Percentiles rank a stretch among this genome's conserved stretches.
These are phyloP conservation scores for Chaetodon trifascialis DNA, from an alignment of 2,113 vertebrate species.

Conservation along the genomic window DNA sequence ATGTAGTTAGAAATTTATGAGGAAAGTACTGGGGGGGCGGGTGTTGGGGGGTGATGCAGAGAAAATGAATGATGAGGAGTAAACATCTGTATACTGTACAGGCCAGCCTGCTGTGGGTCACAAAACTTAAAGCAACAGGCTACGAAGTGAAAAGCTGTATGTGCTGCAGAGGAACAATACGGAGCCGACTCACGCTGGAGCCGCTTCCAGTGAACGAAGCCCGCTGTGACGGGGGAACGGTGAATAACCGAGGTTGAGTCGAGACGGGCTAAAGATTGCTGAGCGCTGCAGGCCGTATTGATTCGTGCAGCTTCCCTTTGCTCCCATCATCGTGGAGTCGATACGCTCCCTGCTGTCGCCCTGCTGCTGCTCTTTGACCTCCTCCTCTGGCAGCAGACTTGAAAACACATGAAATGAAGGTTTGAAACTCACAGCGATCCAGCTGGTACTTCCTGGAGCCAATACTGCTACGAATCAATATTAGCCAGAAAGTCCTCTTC, in stretches of 20 bases:
- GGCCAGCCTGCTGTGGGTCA: background rate
- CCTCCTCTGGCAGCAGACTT: slow-evolving; percentile 12
- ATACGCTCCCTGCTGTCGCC: slow-evolving; percentile 31
- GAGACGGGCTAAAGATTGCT: background rate
- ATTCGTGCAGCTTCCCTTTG: slow-evolving; percentile 27
- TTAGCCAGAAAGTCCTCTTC: slow-evolving; percentile 16
- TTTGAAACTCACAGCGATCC: slow-evolving; percentile 18
- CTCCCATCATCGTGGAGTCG: slow-evolving; percentile 36
- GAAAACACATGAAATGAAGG: slow-evolving; percentile 1
- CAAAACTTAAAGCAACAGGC: slow-evolving; percentile 41
- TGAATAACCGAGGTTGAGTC: slow-evolving; percentile 17
- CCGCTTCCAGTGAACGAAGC: slow-evolving; percentile 3
- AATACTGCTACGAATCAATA: slow-evolving; percentile 43
- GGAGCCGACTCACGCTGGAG: background rate
- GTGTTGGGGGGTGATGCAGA: slow-evolving; percentile 15
- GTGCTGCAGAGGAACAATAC: background rate
- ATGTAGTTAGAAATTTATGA: slow-evolving; percentile 58
- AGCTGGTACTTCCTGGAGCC: slow-evolving; percentile 56
- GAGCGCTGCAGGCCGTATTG: slow-evolving; percentile 47
- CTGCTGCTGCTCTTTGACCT: slow-evolving; percentile 48
- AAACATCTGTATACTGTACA: background rate
- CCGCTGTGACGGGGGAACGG: background rate
- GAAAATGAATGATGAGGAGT: slow-evolving; percentile 6
- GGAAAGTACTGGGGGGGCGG: slow-evolving; percentile 12
- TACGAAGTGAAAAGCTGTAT: slow-evolving; percentile 7